Base-by-base conservation (phyloP, 2,797 vertebrate species). In the Macropodus opercularis region DNA sequence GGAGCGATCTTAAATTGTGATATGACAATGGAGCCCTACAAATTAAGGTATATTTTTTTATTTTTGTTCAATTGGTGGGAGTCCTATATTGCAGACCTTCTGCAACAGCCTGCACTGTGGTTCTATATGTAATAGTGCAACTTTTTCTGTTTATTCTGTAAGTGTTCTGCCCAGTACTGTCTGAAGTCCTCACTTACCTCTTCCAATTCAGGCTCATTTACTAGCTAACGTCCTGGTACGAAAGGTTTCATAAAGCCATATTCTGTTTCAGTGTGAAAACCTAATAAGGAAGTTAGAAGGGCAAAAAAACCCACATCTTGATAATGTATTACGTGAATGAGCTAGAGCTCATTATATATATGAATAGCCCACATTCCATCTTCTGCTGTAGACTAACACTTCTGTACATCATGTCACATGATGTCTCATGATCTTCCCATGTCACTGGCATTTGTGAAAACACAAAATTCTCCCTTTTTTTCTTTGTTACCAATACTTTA, bases 301-400 rank as follows among this genome's bases (percentile, higher is more conserved):
- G 38, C 5, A 46, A 34, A 56, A 44, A 48, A 38, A 9, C 22
- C 44, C 38, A 52, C 54, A 50, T 68, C 59, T 59, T 69, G 41
- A 54, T 75, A 51, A 66, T 71, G 69, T 64, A 76, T 80, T 73
- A 73, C 65, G 53, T 70, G 50, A 65, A 29, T 32, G 14, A 27
- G 69, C 22, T 13, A 15, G 39, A 64, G 52, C 66, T 77, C 71
- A 67, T 72, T 77, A 60, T 43, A 3, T 44, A 32, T 29, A 18
- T 40, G 41, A 57, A n/a, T 34, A 32, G 19, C 52, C 52, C 55
- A 24, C 23, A 34, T 46, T 36, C 52, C 53, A 47, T 48, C 53
- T 40, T 51, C 27, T 26, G 2, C 66, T 50, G 8, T 15, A 29
- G 39, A 23, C 15, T 49, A 36, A 63, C 56, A 48, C 27, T 41